Evolutionary conservation across 2,113 vertebrate genomes (phyloP), one percentile per base, ranked within the genome.

Genomic region (Coregonus clupeaformis): DNA sequence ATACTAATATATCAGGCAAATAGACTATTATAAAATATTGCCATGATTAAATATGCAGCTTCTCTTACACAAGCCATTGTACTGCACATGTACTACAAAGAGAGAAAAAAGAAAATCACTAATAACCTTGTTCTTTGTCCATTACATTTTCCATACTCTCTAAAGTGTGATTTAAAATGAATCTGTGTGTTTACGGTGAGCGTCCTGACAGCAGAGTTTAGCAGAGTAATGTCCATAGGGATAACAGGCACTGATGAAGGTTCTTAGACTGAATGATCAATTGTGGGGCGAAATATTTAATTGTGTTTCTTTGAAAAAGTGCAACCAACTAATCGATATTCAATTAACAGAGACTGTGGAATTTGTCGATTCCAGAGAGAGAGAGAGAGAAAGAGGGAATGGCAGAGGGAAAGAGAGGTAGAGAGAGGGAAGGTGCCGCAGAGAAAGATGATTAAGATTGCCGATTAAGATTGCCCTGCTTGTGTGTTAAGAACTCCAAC

Each of bases 261-360:
- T 63, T 73, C 25, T 74, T 36, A 69, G 25, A 77, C 71, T 78
- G 71, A 75, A 75, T 79, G 74, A 68, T 65, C 65, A 75, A 69
- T 67, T 36, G 72, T n/a, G 71, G 42, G 57, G 60, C 59, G 42
- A 82, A 79, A 84, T 79, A 76, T 86, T 67, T 85, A 78, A 86
- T 85, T 80, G 68, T 70, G 80, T 79, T 80, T 78, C 25, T 71
- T 74, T 24, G 22, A 69, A 74, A 78, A 52, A 32, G 59, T 49
- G 83, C 83, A 85, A 81, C 75, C 86, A 88, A 84, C 77, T 88
- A 91, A 89, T 91, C 84, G 1, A 91, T 89, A 89, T 82, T 90
- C 81, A 89, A 89, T 91, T 91, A 89, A 79, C 77, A 73, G 79
- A 67, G 42, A 77, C 29, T 3, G 66, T 71, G 74, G 59, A 80